Evolutionary conservation across 2,888 invertebrate species (phyloP), one percentile per base, ranked within the genome.

Genomic region (Pristionchus arcanus): DNA sequence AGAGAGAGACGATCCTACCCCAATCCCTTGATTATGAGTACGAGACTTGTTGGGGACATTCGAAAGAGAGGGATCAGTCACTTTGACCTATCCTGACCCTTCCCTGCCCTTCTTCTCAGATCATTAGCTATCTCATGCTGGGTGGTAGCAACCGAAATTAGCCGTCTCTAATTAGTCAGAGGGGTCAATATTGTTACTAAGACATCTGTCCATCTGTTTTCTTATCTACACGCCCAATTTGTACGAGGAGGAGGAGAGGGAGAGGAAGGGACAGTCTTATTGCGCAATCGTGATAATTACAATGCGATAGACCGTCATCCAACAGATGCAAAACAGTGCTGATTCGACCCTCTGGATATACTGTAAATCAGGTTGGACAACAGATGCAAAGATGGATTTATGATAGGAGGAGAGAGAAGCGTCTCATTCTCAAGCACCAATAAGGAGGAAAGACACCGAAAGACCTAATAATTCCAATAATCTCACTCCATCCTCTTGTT

Each of bases 271-370:
- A 42, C 42, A 53, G 81, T 53, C 42, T 49, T 53, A 81, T 81
- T 81, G 81, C 81, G 81, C 49, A 81, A 81, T 49, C 49, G n/a
- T 81, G n/a, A 81, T 81, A 81, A 81, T 81, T 81, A 81, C 81
- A 81, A 81, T 81, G 81, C 81, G 49, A 81, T 81, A 49, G 25
- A 77, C 7, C 81, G 81, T 53, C 19, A 7, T 9, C 15, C 49
- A 81, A 81, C 81, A 81, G 81, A 42, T 81, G 81, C 81, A 49
- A 81, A 81, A 53, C 81, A 81, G 49, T 4, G 53, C 25, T 34
- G 49, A 63, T 63, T 63, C 63, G 25, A 16, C 55, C n/a, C 63
- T 63, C 63, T 34, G 74, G 25, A 42, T 81, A 42, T 81, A 42
- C 49, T 81, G 81, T 81, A 81, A 42, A 81, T 49, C 28, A 28